Evolutionary conservation across 2,113 vertebrate species (phyloP).

Genomic region (Prionailurus viverrinus): DNA sequence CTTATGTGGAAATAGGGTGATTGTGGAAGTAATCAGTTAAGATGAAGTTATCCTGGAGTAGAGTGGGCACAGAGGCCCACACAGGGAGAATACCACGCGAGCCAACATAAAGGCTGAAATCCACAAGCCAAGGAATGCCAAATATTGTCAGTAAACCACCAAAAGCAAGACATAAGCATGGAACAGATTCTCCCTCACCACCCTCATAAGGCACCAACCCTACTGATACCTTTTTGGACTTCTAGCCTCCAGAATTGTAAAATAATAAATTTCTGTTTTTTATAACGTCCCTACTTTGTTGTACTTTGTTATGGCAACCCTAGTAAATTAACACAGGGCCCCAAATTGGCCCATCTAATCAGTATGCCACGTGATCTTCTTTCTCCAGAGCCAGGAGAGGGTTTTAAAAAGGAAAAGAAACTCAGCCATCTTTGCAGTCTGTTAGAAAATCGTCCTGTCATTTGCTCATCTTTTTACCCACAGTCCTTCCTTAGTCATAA

Average conservation of each 20-base stretch:
- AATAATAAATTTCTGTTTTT: background rate
- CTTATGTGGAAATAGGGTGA: background rate
- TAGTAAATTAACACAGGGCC: background rate
- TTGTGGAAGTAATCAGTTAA: background rate
- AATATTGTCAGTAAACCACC: background rate
- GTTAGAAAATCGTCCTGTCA: background rate
- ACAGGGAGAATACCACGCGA: background rate
- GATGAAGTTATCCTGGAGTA: background rate
- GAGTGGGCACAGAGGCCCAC: background rate
- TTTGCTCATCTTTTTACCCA: background rate
- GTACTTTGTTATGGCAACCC: background rate
- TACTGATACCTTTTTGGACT: background rate
- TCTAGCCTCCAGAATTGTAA: background rate
- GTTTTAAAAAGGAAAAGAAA: slow-evolving; percentile 24
- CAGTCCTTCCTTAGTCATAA: background rate
- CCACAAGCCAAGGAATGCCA: background rate
- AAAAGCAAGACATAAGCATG: background rate
- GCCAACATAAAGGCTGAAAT: background rate
- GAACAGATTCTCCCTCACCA: background rate
- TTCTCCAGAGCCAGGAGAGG: background rate
- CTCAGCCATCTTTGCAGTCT: background rate
- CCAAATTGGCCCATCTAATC: background rate
- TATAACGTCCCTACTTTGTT: background rate
- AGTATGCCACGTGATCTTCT: background rate
- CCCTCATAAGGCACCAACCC: background rate